Evolutionary conservation across 2,113 vertebrate genomes (phyloP).

Genomic region (Fukomys damarensis): DNA sequence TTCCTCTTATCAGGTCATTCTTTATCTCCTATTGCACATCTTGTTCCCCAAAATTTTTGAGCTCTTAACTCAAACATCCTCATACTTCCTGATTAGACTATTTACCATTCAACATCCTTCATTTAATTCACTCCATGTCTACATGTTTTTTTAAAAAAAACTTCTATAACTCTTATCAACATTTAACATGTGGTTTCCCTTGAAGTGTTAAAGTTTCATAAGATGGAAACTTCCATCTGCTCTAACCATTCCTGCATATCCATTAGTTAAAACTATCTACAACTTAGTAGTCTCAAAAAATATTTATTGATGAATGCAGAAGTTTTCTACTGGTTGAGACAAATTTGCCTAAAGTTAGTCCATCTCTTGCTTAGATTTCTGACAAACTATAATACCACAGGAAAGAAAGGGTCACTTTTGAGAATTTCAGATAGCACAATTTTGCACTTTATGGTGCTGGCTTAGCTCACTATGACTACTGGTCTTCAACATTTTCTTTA

Average conservation of each 20-base stretch:
- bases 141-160: background rate
- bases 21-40: background rate
- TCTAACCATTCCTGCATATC: background rate
- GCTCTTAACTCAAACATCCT: background rate
- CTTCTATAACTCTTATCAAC: background rate
- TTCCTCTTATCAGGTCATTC: accelerated
- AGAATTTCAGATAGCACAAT: background rate
- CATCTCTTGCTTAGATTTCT: background rate
- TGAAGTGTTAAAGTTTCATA: background rate
- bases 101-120: background rate
- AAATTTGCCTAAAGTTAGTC: background rate
- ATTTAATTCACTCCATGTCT: background rate
- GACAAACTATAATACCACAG: background rate
- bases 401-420: background rate
- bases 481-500: background rate
- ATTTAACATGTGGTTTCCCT: background rate
- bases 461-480: background rate
- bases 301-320: background rate
- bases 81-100: background rate
- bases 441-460: background rate
- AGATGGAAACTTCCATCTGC: background rate
- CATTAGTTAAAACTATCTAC: background rate
- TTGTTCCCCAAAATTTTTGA: background rate
- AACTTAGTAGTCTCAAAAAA: background rate
- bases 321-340: background rate